Base-by-base conservation (phyloP, 1,140 invertebrate genomes). In the Portunus trituberculatus region DNA sequence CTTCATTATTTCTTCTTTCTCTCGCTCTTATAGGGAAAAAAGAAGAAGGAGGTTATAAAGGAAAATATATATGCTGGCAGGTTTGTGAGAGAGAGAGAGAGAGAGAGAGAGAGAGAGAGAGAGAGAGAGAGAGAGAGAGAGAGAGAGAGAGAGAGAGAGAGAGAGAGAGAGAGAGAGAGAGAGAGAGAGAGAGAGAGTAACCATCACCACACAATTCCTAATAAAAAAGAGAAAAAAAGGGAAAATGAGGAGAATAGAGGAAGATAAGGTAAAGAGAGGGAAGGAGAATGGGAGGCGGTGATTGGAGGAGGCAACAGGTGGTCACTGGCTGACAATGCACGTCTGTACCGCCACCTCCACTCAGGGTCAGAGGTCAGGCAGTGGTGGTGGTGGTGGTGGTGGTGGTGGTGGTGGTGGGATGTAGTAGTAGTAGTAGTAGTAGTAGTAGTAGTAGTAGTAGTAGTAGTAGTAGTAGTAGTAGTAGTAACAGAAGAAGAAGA, bases 101-200 rank as follows among this genome's bases (percentile, higher is more conserved):
- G 45, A 88, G 86, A 45, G 45, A 45, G 86, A 46, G 45, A 88
- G 45, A 88, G 32, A 88, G 45, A 46, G 86, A 88, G 45, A 88
- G 86, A 46, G 86, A 39, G 86, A 88, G 31, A 88, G 32, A 45
- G 45, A 46, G 86, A 88, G 86, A 46, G 45, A 88, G 86, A 46
- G 45, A 46, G 45, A 88, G 45, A 88, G 32, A 88, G 45, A 88
- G 86, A 45, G 86, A 88, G 45, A 88, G 45, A 88, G 31, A n/a
- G 31, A 32, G 25, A n/a, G 25, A 46, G 86, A 88, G 86, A 46
- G 86, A 88, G 86, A 32, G 31, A 32, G 25, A 32, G 86, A 88
- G 86, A 46, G 86, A 46, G 45, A 88, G 86, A 88, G 32, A 88
- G 45, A 46, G 25, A 46, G 86, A 88, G 45, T 45, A 46, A 6